A percentile compares a stretch with the other conserved stretches of the same genome.
Conservation (phyloP, 2,113 vertebrate genomes). For the Salvelinus sp. region DNA sequence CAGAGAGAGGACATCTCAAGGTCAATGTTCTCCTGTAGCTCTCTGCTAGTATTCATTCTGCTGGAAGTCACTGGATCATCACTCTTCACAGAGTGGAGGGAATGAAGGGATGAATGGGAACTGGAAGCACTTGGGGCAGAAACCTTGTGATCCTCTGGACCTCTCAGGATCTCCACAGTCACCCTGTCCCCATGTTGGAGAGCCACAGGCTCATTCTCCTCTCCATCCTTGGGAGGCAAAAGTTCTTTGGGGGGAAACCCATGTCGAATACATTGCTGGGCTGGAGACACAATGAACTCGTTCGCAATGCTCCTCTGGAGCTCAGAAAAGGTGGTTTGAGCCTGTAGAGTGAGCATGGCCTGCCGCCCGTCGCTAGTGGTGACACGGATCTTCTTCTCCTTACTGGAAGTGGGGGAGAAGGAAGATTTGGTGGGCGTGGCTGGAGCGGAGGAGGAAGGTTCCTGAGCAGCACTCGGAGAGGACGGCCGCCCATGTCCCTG, state of each 20-base stretch:
- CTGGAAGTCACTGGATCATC: constrained; percentile 76
- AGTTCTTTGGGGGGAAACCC: constrained; percentile 96
- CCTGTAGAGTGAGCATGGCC: constrained; percentile 91
- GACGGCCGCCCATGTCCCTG: constrained; percentile 71
- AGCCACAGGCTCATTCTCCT: constrained; percentile 89
- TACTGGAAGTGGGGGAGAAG: constrained; percentile 78
- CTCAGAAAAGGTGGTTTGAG: constrained; percentile 86
- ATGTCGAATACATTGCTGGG: constrained; percentile 89
- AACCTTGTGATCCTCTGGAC: constrained; percentile 71
- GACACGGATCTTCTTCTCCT: constrained; percentile 96
- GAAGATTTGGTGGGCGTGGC: constrained; percentile 88
- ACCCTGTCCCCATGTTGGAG: constrained; percentile 94
- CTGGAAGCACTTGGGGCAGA: constrained; percentile 52
- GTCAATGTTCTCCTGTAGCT: constrained; percentile 92
- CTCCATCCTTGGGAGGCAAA: constrained; percentile 81
- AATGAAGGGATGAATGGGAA: constrained; percentile 65
- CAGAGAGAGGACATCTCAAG: constrained; percentile 98
- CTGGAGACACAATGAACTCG: constrained; percentile 85
- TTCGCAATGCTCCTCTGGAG: constrained; percentile 86
- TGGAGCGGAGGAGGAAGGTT: constrained; percentile 83
- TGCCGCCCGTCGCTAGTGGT: constrained; percentile 93
- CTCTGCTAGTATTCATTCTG: constrained; percentile 77
- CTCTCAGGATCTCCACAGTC: constrained; percentile 88
- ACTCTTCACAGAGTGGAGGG: constrained; percentile 72
- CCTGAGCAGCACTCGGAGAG: constrained; percentile 76